phyloP scores from a whole-genome alignment of 2,113 vertebrate species.

The Rhinogobius similis region DNA sequence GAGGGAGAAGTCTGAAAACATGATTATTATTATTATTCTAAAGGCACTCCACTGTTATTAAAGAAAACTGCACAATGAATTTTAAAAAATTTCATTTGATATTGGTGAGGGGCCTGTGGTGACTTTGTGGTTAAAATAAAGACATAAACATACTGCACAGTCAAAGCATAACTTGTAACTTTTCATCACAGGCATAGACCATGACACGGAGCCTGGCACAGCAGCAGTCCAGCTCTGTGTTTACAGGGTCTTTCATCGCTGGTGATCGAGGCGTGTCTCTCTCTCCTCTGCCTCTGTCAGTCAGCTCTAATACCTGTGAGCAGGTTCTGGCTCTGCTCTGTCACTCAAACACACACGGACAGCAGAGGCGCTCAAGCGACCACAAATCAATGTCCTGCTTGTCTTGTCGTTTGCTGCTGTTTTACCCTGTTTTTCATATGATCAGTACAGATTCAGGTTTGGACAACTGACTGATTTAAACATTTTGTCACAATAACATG shows the following conservation, averaged over 20 bases:
- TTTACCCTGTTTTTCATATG: slow-evolving; percentile 29
- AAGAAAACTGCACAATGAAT: too few species aligned
- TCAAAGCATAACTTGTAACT: neutral
- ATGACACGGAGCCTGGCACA: slow-evolving; percentile 21
- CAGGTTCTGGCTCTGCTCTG: slow-evolving; percentile 63
- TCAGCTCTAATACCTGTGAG: slow-evolving; percentile 70
- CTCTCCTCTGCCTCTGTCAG: slow-evolving; percentile 64
- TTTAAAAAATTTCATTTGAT: too few species aligned
- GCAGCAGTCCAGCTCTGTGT: slow-evolving; percentile 31
- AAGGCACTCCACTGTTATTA: too few species aligned
- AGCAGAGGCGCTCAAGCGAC: slow-evolving; percentile 49
- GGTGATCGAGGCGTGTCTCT: slow-evolving; percentile 66
- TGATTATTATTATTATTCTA: too few species aligned
- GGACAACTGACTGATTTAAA: slow-evolving; percentile 10
- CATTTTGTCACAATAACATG: neutral
- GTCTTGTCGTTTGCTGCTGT: slow-evolving; percentile 28
- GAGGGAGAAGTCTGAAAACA: neutral
- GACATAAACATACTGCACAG: neutral
- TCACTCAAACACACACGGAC: slow-evolving; percentile 68
- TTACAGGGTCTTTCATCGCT: slow-evolving; percentile 21
- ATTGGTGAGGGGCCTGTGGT: too few species aligned
- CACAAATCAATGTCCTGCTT: slow-evolving; percentile 55
- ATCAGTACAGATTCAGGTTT: neutral
- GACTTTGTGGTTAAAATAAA: neutral
- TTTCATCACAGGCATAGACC: slow-evolving; percentile 1